phyloP scores from a whole-genome alignment of 2,113 vertebrate genomes.

The Bufo gargarizans region DNA sequence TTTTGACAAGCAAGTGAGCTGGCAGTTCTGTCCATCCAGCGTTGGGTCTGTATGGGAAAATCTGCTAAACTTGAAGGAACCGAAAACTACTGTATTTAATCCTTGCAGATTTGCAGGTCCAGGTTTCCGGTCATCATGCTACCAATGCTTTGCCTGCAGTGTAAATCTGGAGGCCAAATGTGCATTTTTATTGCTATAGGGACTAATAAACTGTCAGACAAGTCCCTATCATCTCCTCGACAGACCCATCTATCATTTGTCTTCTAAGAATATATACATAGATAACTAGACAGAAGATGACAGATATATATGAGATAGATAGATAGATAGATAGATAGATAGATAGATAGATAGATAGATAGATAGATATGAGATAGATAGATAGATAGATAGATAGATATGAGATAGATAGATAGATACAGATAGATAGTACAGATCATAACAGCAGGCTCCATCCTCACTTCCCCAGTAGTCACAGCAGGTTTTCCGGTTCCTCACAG shows the following conservation, averaged over 20 bases:
- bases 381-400: background rate
- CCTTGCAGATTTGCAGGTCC: background rate
- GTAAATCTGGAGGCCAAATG: background rate
- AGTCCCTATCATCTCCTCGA: background rate
- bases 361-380: background rate
- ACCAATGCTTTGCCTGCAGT: no score
- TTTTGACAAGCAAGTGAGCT: background rate
- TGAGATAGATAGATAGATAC: no score
- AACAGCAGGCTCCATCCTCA: background rate
- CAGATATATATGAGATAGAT: background rate
- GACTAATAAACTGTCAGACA: background rate
- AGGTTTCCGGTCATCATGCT: background rate
- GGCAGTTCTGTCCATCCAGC: background rate
- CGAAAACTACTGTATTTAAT: background rate
- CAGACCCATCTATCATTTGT: background rate
- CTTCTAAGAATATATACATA: background rate
- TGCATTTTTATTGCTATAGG: background rate
- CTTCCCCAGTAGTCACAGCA: background rate
- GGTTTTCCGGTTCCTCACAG: background rate
- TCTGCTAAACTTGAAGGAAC: background rate
- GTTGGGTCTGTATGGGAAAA: background rate
- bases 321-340: background rate
- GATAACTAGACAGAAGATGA: background rate
- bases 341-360: background rate
- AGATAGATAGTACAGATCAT: no score